Conservation (phyloP, 2,888 invertebrate species). For the Tholera decimalis region DNA sequence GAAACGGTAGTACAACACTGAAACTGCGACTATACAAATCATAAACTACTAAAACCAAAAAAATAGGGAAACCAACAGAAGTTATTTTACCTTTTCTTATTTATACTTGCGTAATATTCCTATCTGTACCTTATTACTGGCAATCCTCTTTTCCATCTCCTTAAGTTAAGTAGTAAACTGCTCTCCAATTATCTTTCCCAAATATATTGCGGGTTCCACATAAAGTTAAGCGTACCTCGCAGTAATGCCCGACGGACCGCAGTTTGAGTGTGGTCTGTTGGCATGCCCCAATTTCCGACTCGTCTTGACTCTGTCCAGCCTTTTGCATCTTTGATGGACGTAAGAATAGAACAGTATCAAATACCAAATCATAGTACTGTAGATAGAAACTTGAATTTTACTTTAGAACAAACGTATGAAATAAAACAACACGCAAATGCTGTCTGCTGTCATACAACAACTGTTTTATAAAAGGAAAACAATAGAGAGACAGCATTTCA, state of each 20-base stretch:
- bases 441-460: constrained; percentile 23
- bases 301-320: constrained; percentile 25
- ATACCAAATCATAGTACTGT: background rate
- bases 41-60: background rate
- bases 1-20: too few relatives aligned
- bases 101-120: background rate
- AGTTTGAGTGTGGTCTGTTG: constrained; percentile 28
- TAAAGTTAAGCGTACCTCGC: constrained; percentile 31
- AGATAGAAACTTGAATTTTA: background rate
- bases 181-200: constrained; percentile 24
- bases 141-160: background rate
- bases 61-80: background rate
- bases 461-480: constrained; percentile 34
- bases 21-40: background rate
- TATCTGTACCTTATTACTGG: constrained; percentile 1
- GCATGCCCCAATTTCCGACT: constrained; percentile 26
- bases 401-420: constrained; percentile 2
- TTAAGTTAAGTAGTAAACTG: constrained; percentile 28
- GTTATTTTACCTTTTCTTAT: background rate
- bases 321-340: constrained; percentile 35
- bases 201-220: constrained; percentile 17
- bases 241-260: constrained; percentile 5
- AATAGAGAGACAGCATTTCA: constrained; percentile 25
- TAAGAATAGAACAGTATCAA: constrained; percentile 17
- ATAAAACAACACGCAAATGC: constrained; percentile 30